Evolutionary conservation across 2,888 invertebrate genomes (phyloP), one percentile per base, ranked within the genome.

Genomic region (Muschampia plurimacula): DNA sequence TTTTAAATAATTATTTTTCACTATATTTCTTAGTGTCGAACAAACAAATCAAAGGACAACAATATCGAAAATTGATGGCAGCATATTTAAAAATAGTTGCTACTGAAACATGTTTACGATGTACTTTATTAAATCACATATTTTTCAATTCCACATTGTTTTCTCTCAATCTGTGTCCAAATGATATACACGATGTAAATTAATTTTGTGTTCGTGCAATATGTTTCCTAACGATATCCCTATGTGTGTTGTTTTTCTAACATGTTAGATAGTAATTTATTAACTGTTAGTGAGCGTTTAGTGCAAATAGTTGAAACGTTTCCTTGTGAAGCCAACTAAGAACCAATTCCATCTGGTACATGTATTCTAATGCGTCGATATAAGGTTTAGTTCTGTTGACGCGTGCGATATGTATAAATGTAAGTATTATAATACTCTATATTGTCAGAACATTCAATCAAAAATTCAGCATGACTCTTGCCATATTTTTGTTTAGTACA

Each of bases 171-270:
- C 55, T 22, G 39, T 52, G 15, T 13, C 1, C 13, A 22, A 60
- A 36, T 64, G 41, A 44, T 63, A 44, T 63, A 44, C 41, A 44
- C n/a, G 39, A 28, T 69, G 62, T 69, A 62, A 69, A 69, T 65
- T 74, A 64, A 55, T 66, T 36, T 73, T 73, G 67, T 76, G 71
- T 75, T 73, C 62, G 72, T 76, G 74, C 72, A 72, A 75, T 75
- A 74, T 60, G 72, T 39, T 57, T 59, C 32, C 44, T 69, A 67
- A 72, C 69, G 44, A 10, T 22, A 39, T 64, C n/a, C 32, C 28
- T 36, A 22, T 65, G 66, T 66, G 71, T 71, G 71, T 49, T 71
- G 71, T 71, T 65, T 60, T 66, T 36, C 59, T 71, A 71, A 71
- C 60, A 49, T 57, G 15, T 66, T 65, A 70, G 60, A 41, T 71